A percentile compares a stretch with the other conserved stretches of the same genome.
Conservation (phyloP, 2,113 vertebrate species). For the Psilopogon haemacephalus region DNA sequence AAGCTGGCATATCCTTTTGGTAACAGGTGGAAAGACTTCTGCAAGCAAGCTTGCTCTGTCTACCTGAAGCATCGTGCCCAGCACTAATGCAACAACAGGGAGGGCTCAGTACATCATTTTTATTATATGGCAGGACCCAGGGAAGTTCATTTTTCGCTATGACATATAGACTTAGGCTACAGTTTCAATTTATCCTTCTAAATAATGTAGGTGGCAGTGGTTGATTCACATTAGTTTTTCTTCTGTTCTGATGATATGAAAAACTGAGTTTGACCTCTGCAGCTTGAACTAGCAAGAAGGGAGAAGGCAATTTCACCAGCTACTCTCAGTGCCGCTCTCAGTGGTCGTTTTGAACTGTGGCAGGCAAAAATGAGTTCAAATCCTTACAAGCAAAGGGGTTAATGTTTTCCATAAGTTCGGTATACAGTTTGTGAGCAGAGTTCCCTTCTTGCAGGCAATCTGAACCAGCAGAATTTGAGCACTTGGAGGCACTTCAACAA, state of each 20-base stretch:
- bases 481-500: conserved; percentile 21
- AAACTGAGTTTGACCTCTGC: conserved; percentile 69
- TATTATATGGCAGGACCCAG: conserved; percentile 60
- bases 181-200: conserved; percentile 69
- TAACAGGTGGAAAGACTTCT: not conserved
- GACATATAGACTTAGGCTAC: conserved; percentile 66
- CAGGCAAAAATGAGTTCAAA: conserved; percentile 65
- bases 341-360: conserved; percentile 41
- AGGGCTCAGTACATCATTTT: conserved; percentile 65
- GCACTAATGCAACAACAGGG: conserved; percentile 52
- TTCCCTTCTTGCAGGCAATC: not conserved
- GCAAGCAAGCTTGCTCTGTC: conserved; percentile 4
- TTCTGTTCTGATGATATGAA: conserved; percentile 68
- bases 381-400: conserved; percentile 60
- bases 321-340: conserved; percentile 34
- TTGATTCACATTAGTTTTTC: conserved; percentile 72
- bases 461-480: conserved; percentile 3
- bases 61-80: conserved; percentile 33
- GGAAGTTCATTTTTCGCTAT: conserved; percentile 68
- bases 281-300: conserved; percentile 48
- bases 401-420: conserved; percentile 47
- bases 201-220: conserved; percentile 68
- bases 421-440: conserved; percentile 45
- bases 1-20: conserved; percentile 17
- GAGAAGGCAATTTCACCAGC: conserved; percentile 64